Evolutionary conservation across 2,888 invertebrate genomes (phyloP), one percentile per base, ranked within the genome.

Genomic region (Microctonus aethiopoides): DNA sequence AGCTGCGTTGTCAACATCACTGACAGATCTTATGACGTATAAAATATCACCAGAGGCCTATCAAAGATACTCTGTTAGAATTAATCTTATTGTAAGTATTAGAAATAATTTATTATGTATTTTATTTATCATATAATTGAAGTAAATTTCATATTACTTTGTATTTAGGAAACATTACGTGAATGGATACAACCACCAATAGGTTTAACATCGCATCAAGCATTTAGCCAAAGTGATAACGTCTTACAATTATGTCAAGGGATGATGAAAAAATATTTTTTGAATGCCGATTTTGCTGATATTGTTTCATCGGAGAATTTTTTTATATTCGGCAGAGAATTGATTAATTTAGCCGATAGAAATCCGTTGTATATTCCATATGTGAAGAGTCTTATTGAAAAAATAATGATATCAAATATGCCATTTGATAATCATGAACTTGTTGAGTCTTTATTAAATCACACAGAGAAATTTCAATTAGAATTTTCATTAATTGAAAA

Each of bases 1-100:
- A n/a, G 59, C 75, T 51, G 77, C 72, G 22, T 72, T 84, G 22
- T 73, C 79, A 6, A 74, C 57, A 57, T 79, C 81, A 2, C 74
- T 84, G 13, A 78, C 80, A 59, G 79, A 79, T 63, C 67, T 81
- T 13, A 70, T 85, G 7, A 72, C 75, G 29, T 77, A 79, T 62
- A 83, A 80, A 75, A 79, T 84, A 39, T 83, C 84, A 0, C 77
- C 77, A 16, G 81, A 82, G 71, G 81, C 78, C 39, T 75, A 80
- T 64, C 84, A 84, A 66, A 79, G 83, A 64, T 84, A 84, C 56
- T 77, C 80, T 0, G 82, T 83, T 22, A 75, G 83, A 69, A 72
- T 80, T 20, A 71, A 80, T 68, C 32, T 83, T 7, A 83, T 85
- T 39, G 84, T 84, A 78, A 63, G 83, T 82, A 59, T 56, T 26